These are phyloP conservation scores for Tragelaphus imberbis DNA, from an alignment of 2,113 vertebrate genomes.

Conservation along the genomic window DNA sequence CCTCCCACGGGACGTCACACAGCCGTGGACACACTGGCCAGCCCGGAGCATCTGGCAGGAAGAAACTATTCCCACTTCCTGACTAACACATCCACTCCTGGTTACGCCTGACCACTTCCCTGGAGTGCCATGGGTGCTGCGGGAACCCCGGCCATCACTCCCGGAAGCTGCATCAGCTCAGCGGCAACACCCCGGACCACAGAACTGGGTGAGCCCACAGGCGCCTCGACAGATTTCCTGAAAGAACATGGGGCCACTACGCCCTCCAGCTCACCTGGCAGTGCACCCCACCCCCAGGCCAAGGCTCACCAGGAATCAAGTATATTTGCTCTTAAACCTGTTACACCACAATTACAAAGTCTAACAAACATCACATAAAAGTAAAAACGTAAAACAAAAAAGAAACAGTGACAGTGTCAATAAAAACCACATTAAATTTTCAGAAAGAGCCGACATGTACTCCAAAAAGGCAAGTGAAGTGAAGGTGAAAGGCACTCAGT, in stretches of 20 bases:
- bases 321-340: neutral
- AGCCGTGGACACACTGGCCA: neutral
- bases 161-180: neutral
- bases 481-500: neutral
- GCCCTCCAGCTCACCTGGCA: neutral
- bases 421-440: neutral
- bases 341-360: neutral
- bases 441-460: neutral
- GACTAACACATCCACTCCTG: neutral
- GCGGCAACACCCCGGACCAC: no score
- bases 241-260: neutral
- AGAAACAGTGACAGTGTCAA: neutral
- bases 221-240: neutral
- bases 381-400: neutral
- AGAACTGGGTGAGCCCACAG: accelerated
- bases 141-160: neutral
- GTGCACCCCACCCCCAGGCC: neutral
- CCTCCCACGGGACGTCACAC: neutral
- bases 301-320: neutral
- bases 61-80: neutral
- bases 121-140: no score
- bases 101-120: no score
- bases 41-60: neutral
- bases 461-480: neutral
- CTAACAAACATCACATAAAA: neutral